Evolutionary conservation across 2,888 invertebrate species (phyloP), one percentile per base, ranked within the genome.

Genomic region (Pollenia labialis): DNA sequence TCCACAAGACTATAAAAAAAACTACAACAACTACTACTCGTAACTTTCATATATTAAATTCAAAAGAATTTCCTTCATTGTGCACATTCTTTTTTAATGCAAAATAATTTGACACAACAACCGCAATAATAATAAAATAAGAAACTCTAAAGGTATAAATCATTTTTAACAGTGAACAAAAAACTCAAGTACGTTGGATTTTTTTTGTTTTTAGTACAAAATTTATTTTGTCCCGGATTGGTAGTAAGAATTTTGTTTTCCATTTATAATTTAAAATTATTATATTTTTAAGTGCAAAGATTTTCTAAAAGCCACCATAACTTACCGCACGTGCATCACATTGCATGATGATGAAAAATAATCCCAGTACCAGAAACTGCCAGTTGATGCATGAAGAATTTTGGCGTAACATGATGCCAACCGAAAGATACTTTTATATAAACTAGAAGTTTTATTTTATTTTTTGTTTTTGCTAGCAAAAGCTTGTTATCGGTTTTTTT

Each of bases 261-360:
- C 32, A 32, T 32, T 32, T 32, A 32, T 32, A 6, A 32, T 32
- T 32, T 6, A 32, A 32, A 32, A 32, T 32, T 32, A 32, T 32
- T 32, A 32, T 32, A 32, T 32, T 32, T 40, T 14, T 14, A 8
- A 44, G 6, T 16, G 44, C 16, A 18, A 9, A 62, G 32, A 32
- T 32, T 4, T 48, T 23, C 32, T 69, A 9, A 40, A n/a, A 18
- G 18, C 48, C 64, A 32, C 6, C 9, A 40, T 1, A 82, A 92
- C 92, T 92, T 90, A 92, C 92, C 91, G 92, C 92, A 90, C 92
- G 90, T 87, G 92, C 92, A 89, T 92, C 92, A 88, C 91, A 91
- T 72, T 88, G 90, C 44, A 89, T 88, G 88, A 90, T 89, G 88
- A 89, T 89, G 81, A 90, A 88, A 89, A 90, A 88, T 84, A 92